A percentile compares a stretch with the other conserved stretches of the same genome.
These are phyloP conservation scores for Ruditapes philippinarum DNA, from an alignment of 1,140 invertebrate species.

Conservation along the genomic window DNA sequence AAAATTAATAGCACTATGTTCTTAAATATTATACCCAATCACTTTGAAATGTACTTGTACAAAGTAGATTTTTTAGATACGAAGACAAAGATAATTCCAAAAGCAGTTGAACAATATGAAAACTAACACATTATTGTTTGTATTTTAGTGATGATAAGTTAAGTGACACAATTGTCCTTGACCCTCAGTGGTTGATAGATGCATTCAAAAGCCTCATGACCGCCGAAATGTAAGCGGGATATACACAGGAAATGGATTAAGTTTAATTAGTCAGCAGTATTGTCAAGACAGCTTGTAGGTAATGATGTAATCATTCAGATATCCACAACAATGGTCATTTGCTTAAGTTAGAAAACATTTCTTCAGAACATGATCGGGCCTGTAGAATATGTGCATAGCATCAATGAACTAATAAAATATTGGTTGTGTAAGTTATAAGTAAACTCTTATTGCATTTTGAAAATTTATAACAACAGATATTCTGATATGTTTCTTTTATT, in stretches of 20 bases:
- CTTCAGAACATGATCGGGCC: background rate
- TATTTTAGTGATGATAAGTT: slow-evolving; percentile 6
- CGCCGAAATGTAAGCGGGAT: background rate
- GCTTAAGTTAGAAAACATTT: background rate
- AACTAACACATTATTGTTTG: too few species aligned
- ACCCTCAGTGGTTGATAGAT: slow-evolving; percentile 16
- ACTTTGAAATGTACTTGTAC: too few species aligned
- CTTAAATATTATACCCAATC: too few species aligned
- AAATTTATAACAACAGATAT: too few species aligned
- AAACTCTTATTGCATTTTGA: too few species aligned
- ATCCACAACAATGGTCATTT: background rate
- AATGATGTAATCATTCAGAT: background rate
- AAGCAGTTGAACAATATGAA: too few species aligned
- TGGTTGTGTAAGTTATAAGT: too few species aligned
- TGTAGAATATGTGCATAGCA: background rate
- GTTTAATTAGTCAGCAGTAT: background rate
- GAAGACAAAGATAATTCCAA: too few species aligned
- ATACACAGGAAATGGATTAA: background rate
- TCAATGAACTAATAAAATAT: background rate
- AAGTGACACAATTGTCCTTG: background rate
- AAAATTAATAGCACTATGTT: too few species aligned
- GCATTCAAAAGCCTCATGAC: slow-evolving; percentile 11
- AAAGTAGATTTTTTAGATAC: too few species aligned
- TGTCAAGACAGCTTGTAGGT: background rate
- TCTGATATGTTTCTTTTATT: too few species aligned